phyloP scores from a whole-genome alignment of 1,140 invertebrate species.

The Drosophila teissieri region DNA sequence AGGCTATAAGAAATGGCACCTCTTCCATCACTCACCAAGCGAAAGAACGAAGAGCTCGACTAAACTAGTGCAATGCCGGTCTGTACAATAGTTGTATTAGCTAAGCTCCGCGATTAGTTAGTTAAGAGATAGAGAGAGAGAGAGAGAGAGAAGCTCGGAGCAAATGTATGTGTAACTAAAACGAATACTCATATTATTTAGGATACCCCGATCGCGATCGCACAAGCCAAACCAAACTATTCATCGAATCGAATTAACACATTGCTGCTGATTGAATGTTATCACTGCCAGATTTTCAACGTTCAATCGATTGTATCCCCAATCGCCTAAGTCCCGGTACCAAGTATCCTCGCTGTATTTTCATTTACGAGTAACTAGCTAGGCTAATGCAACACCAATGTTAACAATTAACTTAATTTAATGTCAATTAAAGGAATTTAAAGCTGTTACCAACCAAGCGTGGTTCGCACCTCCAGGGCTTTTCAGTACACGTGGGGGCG shows the following conservation, averaged over 20 bases:
- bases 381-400: conserved; percentile 25
- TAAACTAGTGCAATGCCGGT: conserved; percentile 66
- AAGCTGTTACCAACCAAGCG: conserved; percentile 49
- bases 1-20: background rate
- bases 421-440: conserved; percentile 46
- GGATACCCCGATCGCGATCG: conserved; percentile 27
- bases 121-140: conserved; percentile 24
- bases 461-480: conserved; percentile 7
- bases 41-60: conserved; percentile 18
- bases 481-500: conserved; percentile 23
- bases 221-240: conserved; percentile 47
- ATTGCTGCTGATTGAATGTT: conserved; percentile 31
- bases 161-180: conserved; percentile 44
- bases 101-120: conserved; percentile 30
- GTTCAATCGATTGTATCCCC: conserved; percentile 29
- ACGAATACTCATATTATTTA: conserved; percentile 72
- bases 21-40: conserved; percentile 19
- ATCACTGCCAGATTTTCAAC: conserved; percentile 52
- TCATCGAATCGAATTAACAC: conserved; percentile 28
- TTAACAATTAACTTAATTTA: conserved; percentile 46
- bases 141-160: conserved; percentile 13
- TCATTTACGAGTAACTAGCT: conserved; percentile 27
- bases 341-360: conserved; percentile 55
- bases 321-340: conserved; percentile 42
- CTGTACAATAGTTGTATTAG: conserved; percentile 75